These are phyloP conservation scores for Heliocidaris tuberculata DNA, from an alignment of 35 echinoderm and acorn worm species.

Conservation along the genomic window DNA sequence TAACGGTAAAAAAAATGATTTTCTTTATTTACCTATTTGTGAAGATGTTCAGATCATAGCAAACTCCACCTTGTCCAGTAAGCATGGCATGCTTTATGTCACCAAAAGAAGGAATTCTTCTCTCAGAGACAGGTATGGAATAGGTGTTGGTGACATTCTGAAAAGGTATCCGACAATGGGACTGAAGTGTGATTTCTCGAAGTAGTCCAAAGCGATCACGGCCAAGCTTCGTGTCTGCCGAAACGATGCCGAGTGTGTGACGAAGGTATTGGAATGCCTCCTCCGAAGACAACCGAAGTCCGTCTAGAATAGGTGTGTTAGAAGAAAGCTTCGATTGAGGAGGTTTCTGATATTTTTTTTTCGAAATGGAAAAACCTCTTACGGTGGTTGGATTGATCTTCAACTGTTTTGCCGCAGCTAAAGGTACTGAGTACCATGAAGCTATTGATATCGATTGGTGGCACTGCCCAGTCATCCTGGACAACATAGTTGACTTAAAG, in stretches of 20 bases:
- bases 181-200: neutral
- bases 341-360: neutral
- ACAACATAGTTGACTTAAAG: too few relatives aligned
- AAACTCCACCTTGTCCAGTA: conserved; percentile 14
- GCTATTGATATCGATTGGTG: too few relatives aligned
- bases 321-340: neutral
- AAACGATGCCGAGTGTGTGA: neutral
- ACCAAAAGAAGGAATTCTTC: neutral
- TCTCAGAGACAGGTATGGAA: neutral
- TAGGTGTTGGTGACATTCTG: conserved; percentile 25
- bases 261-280: conserved; percentile 3
- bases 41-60: conserved; percentile 23
- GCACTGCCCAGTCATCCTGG: too few relatives aligned
- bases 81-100: conserved; percentile 15
- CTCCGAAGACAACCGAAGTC: neutral
- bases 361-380: neutral
- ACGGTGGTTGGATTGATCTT: neutral
- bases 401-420: neutral
- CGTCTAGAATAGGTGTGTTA: neutral
- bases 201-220: conserved; percentile 5
- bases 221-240: neutral
- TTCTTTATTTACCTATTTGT: neutral
- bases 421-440: too few relatives aligned
- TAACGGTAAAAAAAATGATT: too few relatives aligned
- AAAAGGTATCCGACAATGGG: neutral